A percentile compares a stretch with the other conserved stretches of the same genome.
Conservation (phyloP, 2,113 vertebrate genomes). For the Natator depressus region DNA sequence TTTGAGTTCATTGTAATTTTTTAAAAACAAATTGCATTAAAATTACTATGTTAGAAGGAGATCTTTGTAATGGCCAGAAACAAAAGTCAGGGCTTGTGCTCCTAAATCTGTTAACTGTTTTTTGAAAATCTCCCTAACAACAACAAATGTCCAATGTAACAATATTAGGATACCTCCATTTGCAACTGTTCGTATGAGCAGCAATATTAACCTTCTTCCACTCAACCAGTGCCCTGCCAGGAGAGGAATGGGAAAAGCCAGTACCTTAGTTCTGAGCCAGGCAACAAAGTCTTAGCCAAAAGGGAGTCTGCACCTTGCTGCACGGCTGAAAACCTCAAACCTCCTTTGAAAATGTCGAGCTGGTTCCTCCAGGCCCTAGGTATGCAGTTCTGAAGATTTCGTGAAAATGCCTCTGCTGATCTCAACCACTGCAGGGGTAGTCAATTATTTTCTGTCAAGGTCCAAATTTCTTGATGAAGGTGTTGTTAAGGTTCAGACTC, state of each 20-base stretch:
- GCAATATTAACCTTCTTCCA: background rate
- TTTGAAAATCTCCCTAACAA: background rate
- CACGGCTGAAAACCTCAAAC: background rate
- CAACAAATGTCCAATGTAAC: background rate
- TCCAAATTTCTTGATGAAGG: no score
- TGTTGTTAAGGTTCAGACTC: no score
- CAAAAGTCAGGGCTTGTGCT: background rate
- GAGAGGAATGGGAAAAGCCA: no score
- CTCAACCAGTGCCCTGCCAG: background rate
- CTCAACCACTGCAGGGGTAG: background rate
- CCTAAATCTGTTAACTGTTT: background rate
- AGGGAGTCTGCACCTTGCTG: background rate
- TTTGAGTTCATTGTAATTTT: background rate
- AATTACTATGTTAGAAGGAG: background rate
- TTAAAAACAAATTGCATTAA: background rate
- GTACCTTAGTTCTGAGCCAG: background rate
- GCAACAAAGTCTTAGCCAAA: background rate
- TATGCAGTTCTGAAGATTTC: background rate
- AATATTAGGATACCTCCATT: background rate
- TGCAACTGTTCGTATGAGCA: background rate
- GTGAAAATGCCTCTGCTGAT: background rate
- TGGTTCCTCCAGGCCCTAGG: background rate
- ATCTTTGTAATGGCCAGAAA: background rate
- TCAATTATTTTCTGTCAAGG: no score
- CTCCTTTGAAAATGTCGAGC: background rate